Percentiles rank a stretch among this genome's conserved stretches.
These are phyloP conservation scores for Hyperoodon ampullatus DNA, from an alignment of 2,113 vertebrate genomes.

Conservation along the genomic window DNA sequence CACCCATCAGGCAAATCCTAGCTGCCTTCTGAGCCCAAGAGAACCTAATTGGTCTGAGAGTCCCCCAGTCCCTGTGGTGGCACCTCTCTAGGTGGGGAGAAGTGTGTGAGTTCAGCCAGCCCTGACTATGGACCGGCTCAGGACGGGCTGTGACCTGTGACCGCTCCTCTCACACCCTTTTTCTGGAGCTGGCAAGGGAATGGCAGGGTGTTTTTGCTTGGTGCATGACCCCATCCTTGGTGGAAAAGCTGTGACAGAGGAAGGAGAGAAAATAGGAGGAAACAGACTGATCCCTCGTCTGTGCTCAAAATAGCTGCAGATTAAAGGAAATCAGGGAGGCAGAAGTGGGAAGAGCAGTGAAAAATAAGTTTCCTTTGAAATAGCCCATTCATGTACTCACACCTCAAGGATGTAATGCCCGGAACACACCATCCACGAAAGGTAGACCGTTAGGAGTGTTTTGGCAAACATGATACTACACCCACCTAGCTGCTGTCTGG, in stretches of 20 bases:
- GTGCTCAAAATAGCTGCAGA: neutral
- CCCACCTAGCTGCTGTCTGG: neutral
- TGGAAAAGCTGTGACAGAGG: neutral
- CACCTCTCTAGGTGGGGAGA: no score
- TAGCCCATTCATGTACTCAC: neutral
- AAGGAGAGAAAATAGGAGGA: neutral
- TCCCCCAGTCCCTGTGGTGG: neutral
- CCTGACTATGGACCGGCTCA: neutral
- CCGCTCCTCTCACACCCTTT: neutral
- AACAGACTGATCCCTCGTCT: neutral
- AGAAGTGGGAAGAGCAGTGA: neutral
- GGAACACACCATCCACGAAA: neutral
- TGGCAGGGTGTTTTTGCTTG: neutral
- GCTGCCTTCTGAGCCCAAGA: neutral
- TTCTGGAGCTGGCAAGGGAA: neutral
- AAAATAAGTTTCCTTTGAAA: neutral
- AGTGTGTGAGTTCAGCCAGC: no score
- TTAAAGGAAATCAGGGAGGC: neutral
- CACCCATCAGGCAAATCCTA: neutral
- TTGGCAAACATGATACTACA: neutral
- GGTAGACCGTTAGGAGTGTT: rapidly evolving
- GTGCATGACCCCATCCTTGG: neutral
- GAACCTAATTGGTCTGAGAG: rapidly evolving
- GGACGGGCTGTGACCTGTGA: no score
- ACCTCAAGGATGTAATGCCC: neutral